Evolutionary conservation across 2,888 invertebrate species (phyloP), one percentile per base, ranked within the genome.

Genomic region (Hirtodrosophila histrioides): DNA sequence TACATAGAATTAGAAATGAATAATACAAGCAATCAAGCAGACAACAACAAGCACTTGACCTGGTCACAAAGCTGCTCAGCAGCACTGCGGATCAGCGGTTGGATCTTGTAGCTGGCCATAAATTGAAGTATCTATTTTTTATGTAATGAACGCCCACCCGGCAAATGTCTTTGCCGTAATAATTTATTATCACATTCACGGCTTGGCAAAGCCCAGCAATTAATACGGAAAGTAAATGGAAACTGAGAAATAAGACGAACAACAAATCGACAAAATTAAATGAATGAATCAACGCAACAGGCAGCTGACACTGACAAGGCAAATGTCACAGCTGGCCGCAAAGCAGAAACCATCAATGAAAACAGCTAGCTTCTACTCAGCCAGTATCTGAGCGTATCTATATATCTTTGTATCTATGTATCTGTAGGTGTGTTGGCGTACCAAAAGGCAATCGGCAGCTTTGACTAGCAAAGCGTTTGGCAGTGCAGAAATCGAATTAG

Each of bases 111-210:
- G 31, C 57, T 68, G 60, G 65, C 65, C 50, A 54, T 73, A 65
- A 69, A 50, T 62, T 55, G 76, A 71, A 54, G 58, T 74, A 63
- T 56, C 55, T 69, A 48, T 63, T 41, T 55, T 45, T 48, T 40
- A 31, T 65, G 80, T 58, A 72, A 58, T 78, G 62, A 27, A 72
- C 82, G 88, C 82, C 86, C 77, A 82, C 82, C 72, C 48, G 57
- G 45, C 53, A 56, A 75, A 71, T 65, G 86, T 66, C 69, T 75
- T 82, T 62, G 68, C 68, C 69, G 81, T 88, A 88, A 85, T 87
- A 84, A 84, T 84, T 84, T 88, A 84, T 88, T 84, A 88, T 78
- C 86, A 78, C 86, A 81, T 88, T 87, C 69, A 77, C 70, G 75
- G 72, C 88, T 83, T 76, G 57, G 61, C 84, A 56, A 63, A 53